Evolutionary conservation across 1,140 invertebrate species (phyloP).

Genomic region (Caenorhabditis remanei): DNA sequence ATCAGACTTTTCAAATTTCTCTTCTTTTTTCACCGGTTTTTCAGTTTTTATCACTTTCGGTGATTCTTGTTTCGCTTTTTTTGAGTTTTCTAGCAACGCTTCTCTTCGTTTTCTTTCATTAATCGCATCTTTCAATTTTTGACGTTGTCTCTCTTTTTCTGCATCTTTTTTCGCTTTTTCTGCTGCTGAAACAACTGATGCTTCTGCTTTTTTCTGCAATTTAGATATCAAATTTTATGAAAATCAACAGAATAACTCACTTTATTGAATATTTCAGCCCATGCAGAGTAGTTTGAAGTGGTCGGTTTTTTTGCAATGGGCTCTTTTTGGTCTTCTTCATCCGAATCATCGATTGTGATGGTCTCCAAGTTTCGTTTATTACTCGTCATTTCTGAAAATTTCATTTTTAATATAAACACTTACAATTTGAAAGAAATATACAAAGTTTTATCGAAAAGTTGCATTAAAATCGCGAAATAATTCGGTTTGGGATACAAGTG

Average conservation of each 20-base stretch:
- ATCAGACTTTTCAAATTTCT: not conserved
- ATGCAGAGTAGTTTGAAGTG: conserved; percentile 5
- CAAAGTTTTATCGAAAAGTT: too few species aligned
- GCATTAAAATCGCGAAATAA: too few species aligned
- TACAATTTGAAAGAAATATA: too few species aligned
- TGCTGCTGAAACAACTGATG: not conserved
- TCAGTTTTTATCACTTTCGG: not conserved
- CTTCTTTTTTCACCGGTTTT: not conserved
- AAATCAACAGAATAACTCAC: not conserved
- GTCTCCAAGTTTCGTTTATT: not conserved
- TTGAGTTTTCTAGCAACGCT: not conserved
- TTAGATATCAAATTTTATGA: not conserved
- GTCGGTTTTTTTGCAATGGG: not conserved
- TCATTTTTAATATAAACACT: not conserved
- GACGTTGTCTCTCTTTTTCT: not conserved
- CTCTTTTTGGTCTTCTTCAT: conserved; percentile 8
- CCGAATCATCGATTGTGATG: conserved; percentile 20
- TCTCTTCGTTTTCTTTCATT: conserved; percentile 28
- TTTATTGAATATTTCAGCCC: conserved; percentile 48
- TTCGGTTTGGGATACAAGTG: too few species aligned
- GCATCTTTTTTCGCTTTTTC: conserved; percentile 19
- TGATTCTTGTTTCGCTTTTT: not conserved
- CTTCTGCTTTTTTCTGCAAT: not conserved
- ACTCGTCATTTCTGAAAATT: not conserved
- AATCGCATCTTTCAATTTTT: conserved; percentile 20